Evolutionary conservation across 1,140 invertebrate genomes (phyloP).

Genomic region (Sminthurides bifidus): DNA sequence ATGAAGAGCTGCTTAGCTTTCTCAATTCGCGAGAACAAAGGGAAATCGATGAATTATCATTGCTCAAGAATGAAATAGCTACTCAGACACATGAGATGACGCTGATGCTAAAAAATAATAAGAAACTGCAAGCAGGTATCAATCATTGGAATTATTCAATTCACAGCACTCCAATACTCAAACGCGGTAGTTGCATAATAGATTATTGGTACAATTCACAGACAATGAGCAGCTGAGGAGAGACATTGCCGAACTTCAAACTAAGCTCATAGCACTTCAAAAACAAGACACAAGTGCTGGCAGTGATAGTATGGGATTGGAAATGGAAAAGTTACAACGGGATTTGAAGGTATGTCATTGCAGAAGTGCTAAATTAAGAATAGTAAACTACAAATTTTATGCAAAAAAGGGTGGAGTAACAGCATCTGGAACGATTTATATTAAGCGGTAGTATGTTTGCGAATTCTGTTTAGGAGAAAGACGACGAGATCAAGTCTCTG

Average conservation of each 20-base stretch:
- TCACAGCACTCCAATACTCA: not conserved
- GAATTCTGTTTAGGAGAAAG: constrained; percentile 9
- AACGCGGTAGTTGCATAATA: not conserved
- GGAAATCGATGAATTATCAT: constrained; percentile 16
- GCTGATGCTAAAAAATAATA: constrained; percentile 24
- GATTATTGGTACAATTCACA: constrained; percentile 7
- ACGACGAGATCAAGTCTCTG: constrained; percentile 12
- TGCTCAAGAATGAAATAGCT: constrained; percentile 20
- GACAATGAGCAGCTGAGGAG: constrained; percentile 19
- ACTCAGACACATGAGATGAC: constrained; percentile 20
- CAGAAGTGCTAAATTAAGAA: not conserved
- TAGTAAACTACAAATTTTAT: not conserved
- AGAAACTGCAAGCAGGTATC: constrained; percentile 24
- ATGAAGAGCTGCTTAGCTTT: constrained; percentile 20
- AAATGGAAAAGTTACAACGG: not conserved
- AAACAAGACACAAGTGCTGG: no score
- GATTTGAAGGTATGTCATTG: not conserved
- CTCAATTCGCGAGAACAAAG: constrained; percentile 18
- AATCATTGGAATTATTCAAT: not conserved
- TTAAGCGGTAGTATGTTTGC: not conserved
- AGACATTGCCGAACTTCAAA: constrained; percentile 10
- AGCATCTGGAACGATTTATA: not conserved
- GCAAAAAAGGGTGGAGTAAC: not conserved
- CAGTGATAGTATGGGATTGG: no score
- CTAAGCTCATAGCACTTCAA: no score